phyloP scores from a whole-genome alignment of 2,113 vertebrate genomes.

The Mustelus asterias region DNA sequence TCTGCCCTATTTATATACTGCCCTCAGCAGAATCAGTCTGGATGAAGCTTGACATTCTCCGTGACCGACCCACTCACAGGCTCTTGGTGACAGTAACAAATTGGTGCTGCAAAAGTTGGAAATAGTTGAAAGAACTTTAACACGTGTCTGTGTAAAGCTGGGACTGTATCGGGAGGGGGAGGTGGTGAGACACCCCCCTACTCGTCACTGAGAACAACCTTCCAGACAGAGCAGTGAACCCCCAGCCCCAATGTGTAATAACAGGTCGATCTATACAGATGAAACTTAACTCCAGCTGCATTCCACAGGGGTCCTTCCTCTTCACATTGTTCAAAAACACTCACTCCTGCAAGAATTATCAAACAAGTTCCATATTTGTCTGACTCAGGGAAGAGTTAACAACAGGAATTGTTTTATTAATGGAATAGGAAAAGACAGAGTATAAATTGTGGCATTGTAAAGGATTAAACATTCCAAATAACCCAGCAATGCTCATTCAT shows the following conservation, averaged over 20 bases:
- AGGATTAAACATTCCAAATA: not conserved
- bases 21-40: slow-evolving; percentile 60
- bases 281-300: slow-evolving; percentile 42
- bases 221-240: slow-evolving; percentile 37
- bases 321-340: not conserved
- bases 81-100: slow-evolving; percentile 71
- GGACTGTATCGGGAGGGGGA: slow-evolving; percentile 71
- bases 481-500: not conserved
- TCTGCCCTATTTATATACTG: slow-evolving; percentile 66
- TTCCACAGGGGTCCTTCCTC: not conserved
- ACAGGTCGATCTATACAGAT: slow-evolving; percentile 57
- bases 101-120: slow-evolving; percentile 68
- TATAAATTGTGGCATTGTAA: not conserved
- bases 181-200: slow-evolving; percentile 63
- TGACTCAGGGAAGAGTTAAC: not conserved
- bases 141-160: slow-evolving; percentile 43
- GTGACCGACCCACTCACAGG: slow-evolving; percentile 65
- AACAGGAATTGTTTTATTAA: not conserved
- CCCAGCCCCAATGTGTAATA: slow-evolving; percentile 60
- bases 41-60: slow-evolving; percentile 64
- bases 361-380: not conserved
- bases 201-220: slow-evolving; percentile 72
- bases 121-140: slow-evolving; percentile 63
- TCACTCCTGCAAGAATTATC: not conserved
- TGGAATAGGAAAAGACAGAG: not conserved